A percentile compares a stretch with the other conserved stretches of the same genome.
phyloP scores from a whole-genome alignment of 2,888 invertebrate genomes.

The Pocota personata region DNA sequence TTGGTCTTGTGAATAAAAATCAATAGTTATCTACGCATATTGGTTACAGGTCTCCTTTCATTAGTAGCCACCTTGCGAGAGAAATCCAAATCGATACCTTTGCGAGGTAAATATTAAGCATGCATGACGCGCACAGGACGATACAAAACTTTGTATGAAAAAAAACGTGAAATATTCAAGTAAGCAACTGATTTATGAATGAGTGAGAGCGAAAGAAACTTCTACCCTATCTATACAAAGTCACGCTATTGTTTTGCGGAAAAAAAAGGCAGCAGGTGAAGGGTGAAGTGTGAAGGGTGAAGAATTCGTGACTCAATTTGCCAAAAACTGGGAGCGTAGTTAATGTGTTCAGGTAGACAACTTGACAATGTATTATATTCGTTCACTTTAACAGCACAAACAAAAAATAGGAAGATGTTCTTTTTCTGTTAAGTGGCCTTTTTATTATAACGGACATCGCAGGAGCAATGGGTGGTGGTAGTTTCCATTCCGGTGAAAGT shows the following conservation, averaged over 20 bases:
- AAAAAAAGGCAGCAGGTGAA: constrained; percentile 18
- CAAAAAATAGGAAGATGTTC: constrained; percentile 20
- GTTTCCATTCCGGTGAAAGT: background rate
- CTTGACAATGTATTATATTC: constrained; percentile 33
- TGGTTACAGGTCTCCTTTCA: background rate
- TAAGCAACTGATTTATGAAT: constrained; percentile 50
- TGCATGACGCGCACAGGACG: constrained; percentile 14
- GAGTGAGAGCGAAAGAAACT: constrained; percentile 22
- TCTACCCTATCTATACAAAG: constrained; percentile 25
- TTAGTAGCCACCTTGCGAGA: background rate
- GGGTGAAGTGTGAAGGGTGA: too few relatives aligned
- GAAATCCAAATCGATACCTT: background rate
- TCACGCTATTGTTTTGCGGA: constrained; percentile 23
- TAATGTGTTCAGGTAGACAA: constrained; percentile 21
- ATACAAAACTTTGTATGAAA: constrained; percentile 17
- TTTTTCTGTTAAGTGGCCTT: background rate
- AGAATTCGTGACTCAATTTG: constrained; percentile 41
- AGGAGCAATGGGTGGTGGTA: background rate
- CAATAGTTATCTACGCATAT: constrained; percentile 12
- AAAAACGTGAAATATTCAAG: background rate
- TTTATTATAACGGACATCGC: constrained; percentile 4
- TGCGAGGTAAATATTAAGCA: background rate
- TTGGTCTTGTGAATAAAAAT: constrained; percentile 14
- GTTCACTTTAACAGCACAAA: constrained; percentile 2
- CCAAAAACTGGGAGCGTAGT: constrained; percentile 21